Percentiles rank a stretch among this genome's conserved stretches.
phyloP scores from a whole-genome alignment of 1,140 invertebrate species.

The Drosophila kikkawai region DNA sequence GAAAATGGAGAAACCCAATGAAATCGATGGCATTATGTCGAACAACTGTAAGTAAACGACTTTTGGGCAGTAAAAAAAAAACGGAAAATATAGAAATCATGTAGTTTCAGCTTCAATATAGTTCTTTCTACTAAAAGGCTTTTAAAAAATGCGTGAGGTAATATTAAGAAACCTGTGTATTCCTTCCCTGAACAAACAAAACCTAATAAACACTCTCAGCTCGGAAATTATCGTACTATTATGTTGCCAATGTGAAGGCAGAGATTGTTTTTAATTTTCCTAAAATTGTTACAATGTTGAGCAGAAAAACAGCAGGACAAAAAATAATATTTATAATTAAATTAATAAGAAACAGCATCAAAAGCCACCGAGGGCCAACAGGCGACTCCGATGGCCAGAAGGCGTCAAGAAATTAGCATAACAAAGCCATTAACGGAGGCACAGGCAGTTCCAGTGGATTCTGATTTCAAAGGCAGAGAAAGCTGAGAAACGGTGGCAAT shows the following conservation, averaged over 20 bases:
- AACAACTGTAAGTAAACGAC: slow-evolving; percentile 62
- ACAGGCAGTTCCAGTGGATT: slow-evolving; percentile 37
- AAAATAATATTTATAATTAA: slow-evolving; percentile 69
- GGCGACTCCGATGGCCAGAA: slow-evolving; percentile 68
- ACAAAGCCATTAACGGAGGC: slow-evolving; percentile 72
- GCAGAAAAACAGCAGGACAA: slow-evolving; percentile 8
- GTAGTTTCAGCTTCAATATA: neutral
- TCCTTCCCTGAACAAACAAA: neutral
- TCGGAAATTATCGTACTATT: slow-evolving; percentile 52
- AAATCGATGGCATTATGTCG: slow-evolving; percentile 2
- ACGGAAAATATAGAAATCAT: no score
- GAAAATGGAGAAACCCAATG: slow-evolving; percentile 12
- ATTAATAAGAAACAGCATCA: slow-evolving; percentile 60
- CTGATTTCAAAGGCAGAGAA: slow-evolving; percentile 74
- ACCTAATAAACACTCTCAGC: slow-evolving; percentile 24
- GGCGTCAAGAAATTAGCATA: slow-evolving; percentile 79
- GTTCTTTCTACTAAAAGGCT: no score
- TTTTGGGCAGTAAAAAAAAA: slow-evolving; percentile 23
- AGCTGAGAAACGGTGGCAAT: slow-evolving; percentile 37
- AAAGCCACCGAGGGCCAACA: slow-evolving; percentile 18
- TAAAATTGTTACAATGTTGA: slow-evolving; percentile 23
- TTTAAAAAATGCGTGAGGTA: no score
- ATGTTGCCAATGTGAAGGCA: slow-evolving; percentile 28
- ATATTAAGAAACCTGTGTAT: no score
- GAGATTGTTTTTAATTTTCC: slow-evolving; percentile 50